Evolutionary conservation across 2,113 vertebrate genomes (phyloP), one percentile per base, ranked within the genome.

Genomic region (Scophthalmus maximus): DNA sequence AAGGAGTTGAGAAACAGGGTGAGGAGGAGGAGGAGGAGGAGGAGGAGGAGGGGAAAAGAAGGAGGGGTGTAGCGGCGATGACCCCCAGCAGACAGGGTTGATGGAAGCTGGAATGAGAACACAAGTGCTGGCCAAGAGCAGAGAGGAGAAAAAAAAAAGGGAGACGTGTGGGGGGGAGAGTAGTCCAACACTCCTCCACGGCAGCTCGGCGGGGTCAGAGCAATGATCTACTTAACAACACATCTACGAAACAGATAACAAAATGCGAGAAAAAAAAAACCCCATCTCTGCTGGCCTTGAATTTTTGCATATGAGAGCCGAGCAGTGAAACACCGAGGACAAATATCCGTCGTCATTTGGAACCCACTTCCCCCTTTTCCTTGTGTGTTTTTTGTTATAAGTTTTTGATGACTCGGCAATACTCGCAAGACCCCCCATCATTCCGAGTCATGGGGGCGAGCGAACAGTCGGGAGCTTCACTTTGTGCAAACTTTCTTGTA

Each of bases 51-150:
- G 25, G 32, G 30, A 15, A 25, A 27, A 25, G 17, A 42, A 20
- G 17, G 64, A 9, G 57, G 32, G 62, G 51, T 34, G 56, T 23
- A n/a, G 30, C 51, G 79, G 32, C 32, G 40, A 58, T 91, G 91
- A 92, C 92, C 93, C 91, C 92, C 91, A 90, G 90, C 91, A 93
- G 90, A 91, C 85, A 62, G 64, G 84, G 81, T 64, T 89, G 91
- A 87, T 73, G 73, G 85, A 83, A n/a, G 82, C 69, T 88, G 88
- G 88, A 93, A 92, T 88, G 89, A 83, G 83, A 88, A 84, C 59
- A 59, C 30, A 25, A 83, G 49, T 29, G 50, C 14, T 29, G 60
- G 82, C 87, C 85, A 90, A 89, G 88, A 89, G 55, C 20, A n/a
- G 60, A 55, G 62, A 46, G 11, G 53, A 62, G 49, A 18, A 30